A percentile compares a stretch with the other conserved stretches of the same genome.
phyloP scores from a whole-genome alignment of 2,797 vertebrate species.

The Chloroceryle inda region DNA sequence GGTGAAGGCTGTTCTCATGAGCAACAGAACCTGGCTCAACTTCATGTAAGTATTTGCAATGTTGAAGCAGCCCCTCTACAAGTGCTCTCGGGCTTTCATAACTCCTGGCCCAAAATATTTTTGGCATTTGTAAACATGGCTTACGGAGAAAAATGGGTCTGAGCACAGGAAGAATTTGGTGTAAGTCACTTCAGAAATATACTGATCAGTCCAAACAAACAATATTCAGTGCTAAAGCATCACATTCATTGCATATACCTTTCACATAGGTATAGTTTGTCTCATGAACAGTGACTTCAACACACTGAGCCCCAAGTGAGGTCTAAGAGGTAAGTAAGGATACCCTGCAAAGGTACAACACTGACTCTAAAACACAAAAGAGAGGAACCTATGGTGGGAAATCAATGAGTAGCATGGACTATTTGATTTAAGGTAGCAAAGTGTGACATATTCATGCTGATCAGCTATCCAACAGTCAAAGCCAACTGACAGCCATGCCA shows the following conservation, averaged over 20 bases:
- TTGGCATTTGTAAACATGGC: slow-evolving; percentile 43
- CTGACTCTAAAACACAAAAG: background rate
- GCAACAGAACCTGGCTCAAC: slow-evolving; percentile 11
- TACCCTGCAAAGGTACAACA: background rate
- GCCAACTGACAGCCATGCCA: background rate
- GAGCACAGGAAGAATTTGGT: slow-evolving; percentile 38
- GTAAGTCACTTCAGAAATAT: slow-evolving; percentile 8
- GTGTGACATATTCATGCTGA: background rate
- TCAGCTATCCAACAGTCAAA: background rate
- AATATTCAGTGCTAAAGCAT: background rate
- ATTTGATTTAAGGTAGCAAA: background rate
- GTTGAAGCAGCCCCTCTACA: slow-evolving; percentile 49
- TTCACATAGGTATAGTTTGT: background rate
- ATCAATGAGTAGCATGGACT: background rate
- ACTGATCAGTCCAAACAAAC: slow-evolving; percentile 28
- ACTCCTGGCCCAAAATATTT: slow-evolving; percentile 46
- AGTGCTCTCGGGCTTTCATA: slow-evolving; percentile 56
- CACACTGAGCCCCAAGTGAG: background rate
- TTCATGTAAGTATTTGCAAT: slow-evolving; percentile 7
- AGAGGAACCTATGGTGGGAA: background rate
- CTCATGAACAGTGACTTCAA: background rate
- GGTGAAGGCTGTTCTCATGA: slow-evolving; percentile 35
- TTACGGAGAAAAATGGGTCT: slow-evolving; percentile 21
- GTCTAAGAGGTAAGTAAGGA: background rate
- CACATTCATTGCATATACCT: rapidly evolving